These are phyloP conservation scores for Scaptodrosophila lebanonensis DNA, from an alignment of 1,140 invertebrate genomes.

Conservation along the genomic window DNA sequence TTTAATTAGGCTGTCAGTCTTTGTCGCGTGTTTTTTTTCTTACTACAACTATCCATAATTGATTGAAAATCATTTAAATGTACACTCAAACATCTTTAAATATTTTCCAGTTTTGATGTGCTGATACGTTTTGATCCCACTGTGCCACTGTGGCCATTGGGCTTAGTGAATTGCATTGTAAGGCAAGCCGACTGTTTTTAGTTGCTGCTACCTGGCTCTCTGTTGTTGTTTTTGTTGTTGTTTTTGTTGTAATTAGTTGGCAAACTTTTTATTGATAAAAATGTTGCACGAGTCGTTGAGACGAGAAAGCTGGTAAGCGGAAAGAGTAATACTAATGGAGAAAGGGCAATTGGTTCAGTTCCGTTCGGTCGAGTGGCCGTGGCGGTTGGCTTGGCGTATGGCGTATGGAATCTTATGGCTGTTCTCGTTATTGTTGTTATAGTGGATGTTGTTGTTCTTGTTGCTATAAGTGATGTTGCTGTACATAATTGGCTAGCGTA, in stretches of 20 bases:
- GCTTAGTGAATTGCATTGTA: too few species aligned
- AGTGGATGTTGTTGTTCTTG: slow-evolving; percentile 20
- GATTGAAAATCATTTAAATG: too few species aligned
- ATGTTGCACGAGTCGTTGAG: background rate
- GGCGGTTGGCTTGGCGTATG: slow-evolving; percentile 6
- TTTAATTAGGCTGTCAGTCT: too few species aligned
- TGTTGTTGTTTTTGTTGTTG: slow-evolving; percentile 41
- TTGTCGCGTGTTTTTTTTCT: too few species aligned
- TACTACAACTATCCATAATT: too few species aligned
- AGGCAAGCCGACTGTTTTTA: too few species aligned
- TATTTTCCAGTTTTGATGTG: too few species aligned
- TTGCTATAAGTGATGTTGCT: slow-evolving; percentile 8
- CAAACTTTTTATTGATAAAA: slow-evolving; percentile 38
- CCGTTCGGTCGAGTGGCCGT: slow-evolving; percentile 43
- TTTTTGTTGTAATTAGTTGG: slow-evolving; percentile 51
- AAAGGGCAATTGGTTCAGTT: slow-evolving; percentile 1
- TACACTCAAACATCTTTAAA: too few species aligned
- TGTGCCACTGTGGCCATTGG: too few species aligned
- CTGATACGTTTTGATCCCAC: too few species aligned
- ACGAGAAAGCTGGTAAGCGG: background rate
- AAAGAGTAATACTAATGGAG: slow-evolving; percentile 9
- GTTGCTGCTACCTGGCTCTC: slow-evolving; percentile 2
- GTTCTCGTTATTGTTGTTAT: slow-evolving; percentile 10
- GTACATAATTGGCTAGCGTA: slow-evolving; percentile 53
- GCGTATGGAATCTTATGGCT: too few species aligned